Evolutionary conservation across 2,888 invertebrate species (phyloP).

Genomic region (Drosophila macrothrix): DNA sequence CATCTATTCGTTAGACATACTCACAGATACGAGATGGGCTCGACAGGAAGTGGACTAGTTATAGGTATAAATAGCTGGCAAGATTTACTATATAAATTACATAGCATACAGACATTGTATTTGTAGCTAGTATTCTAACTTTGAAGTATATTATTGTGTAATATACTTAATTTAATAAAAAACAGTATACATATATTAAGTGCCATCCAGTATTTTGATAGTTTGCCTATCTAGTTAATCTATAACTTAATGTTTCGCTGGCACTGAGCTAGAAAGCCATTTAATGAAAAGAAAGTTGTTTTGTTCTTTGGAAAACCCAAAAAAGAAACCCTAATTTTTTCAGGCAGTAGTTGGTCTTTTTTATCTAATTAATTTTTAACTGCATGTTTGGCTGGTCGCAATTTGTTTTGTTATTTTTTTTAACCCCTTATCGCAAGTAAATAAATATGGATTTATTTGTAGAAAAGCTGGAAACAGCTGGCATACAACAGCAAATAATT

Average conservation of each 20-base stretch:
- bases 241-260: no score
- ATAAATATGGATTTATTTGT: not conserved
- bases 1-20: not conserved
- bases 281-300: not conserved
- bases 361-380: not conserved
- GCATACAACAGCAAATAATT: not conserved
- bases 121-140: no score
- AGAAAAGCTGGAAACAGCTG: not conserved
- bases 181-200: not conserved
- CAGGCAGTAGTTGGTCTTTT: not conserved
- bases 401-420: not conserved
- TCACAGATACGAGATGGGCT: constrained; percentile 17
- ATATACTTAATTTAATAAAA: not conserved
- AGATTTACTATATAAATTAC: no score
- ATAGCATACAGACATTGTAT: no score
- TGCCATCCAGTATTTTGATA: not conserved
- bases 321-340: not conserved
- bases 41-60: no score
- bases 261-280: accelerated
- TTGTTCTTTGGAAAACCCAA: no score
- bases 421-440: not conserved
- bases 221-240: not conserved
- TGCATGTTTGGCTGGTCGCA: not conserved
- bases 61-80: not conserved
- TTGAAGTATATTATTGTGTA: no score